These are phyloP conservation scores for Conomelus anceps DNA, from an alignment of 2,888 invertebrate genomes.

Conservation along the genomic window DNA sequence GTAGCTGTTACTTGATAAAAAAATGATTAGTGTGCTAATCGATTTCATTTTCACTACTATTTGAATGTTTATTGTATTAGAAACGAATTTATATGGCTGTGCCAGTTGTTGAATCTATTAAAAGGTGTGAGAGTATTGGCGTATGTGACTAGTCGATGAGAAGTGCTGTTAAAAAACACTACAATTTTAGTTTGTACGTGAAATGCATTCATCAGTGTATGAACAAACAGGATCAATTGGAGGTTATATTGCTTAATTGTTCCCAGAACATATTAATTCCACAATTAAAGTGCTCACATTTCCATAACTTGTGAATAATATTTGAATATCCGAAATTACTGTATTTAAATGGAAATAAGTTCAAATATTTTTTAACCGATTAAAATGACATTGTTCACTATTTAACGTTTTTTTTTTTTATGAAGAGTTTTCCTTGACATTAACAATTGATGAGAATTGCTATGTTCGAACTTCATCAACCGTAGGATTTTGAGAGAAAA, in stretches of 20 bases:
- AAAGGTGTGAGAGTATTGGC: not conserved
- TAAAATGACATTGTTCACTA: not conserved
- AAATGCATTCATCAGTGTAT: too few relatives aligned
- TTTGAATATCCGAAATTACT: not conserved
- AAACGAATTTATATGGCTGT: not conserved
- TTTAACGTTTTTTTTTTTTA: not conserved
- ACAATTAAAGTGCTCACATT: not conserved
- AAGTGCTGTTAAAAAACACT: not conserved
- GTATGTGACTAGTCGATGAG: not conserved
- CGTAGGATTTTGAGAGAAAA: not conserved
- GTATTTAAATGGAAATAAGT: not conserved
- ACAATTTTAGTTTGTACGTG: not conserved
- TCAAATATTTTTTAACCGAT: not conserved
- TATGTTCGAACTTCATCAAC: not conserved
- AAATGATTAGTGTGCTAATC: not conserved
- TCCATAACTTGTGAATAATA: not conserved
- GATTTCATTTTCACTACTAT: not conserved
- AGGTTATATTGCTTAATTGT: too few relatives aligned
- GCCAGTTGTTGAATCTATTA: not conserved
- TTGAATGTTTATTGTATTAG: not conserved
- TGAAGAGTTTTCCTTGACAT: not conserved
- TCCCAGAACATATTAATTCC: not conserved
- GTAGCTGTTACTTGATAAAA: not conserved
- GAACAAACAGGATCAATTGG: too few relatives aligned
- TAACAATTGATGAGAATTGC: not conserved